phyloP scores from a whole-genome alignment of 2,888 invertebrate species.

The Leptopilina myrica region DNA sequence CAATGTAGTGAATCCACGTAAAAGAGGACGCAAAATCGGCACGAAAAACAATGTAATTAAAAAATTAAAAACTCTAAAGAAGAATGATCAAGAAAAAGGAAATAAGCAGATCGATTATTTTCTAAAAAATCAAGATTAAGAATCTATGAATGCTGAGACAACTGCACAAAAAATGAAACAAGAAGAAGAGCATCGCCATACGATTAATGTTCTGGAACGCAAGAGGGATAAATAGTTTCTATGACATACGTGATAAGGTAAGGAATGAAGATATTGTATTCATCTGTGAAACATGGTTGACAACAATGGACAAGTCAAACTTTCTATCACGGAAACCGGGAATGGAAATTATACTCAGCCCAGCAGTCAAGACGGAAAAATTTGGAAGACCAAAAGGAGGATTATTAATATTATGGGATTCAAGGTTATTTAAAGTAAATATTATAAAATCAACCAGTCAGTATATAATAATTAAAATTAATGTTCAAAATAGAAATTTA shows the following conservation, averaged over 20 bases:
- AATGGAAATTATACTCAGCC: background rate
- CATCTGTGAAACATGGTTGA: background rate
- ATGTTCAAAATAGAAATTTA: background rate
- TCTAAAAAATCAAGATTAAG: background rate
- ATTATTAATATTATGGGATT: background rate
- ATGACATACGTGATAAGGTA: background rate
- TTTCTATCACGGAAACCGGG: background rate
- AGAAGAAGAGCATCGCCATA: background rate
- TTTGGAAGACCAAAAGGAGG: background rate
- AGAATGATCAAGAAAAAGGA: background rate
- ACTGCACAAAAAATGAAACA: background rate
- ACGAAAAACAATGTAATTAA: background rate
- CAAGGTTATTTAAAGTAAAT: constrained; percentile 1
- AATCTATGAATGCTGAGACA: background rate
- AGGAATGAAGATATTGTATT: background rate
- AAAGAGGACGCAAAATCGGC: constrained; percentile 1
- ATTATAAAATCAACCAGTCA: background rate
- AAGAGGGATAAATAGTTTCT: background rate
- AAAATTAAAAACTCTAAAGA: background rate
- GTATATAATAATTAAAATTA: background rate
- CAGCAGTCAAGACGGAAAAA: background rate
- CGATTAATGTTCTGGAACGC: constrained; percentile 1
- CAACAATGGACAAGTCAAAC: background rate
- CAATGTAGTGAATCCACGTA: background rate
- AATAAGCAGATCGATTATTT: background rate